phyloP scores from a whole-genome alignment of 2,888 invertebrate genomes.

The Patella pellucida region DNA sequence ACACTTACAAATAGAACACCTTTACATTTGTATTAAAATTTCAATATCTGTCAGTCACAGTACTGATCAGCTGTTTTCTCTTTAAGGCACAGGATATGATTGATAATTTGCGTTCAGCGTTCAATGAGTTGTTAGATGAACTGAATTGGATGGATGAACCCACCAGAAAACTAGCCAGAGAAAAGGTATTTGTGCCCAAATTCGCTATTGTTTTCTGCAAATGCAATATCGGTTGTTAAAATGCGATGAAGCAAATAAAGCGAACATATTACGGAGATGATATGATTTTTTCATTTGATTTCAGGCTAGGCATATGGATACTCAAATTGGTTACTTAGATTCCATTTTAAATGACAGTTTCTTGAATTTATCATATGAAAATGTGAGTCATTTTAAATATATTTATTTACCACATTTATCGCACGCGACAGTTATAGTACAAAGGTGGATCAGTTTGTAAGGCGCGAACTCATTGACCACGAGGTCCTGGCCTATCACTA shows the following conservation, averaged over 20 bases:
- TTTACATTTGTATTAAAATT: too few species aligned
- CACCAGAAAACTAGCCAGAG: slow-evolving; percentile 48
- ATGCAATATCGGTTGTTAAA: too few species aligned
- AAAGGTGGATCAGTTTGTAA: too few species aligned
- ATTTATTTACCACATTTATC: too few species aligned
- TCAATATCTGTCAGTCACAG: slow-evolving; percentile 20
- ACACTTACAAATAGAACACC: too few species aligned
- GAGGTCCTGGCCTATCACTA: too few species aligned
- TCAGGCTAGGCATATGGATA: not conserved
- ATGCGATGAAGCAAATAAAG: too few species aligned
- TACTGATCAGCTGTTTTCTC: slow-evolving; percentile 13
- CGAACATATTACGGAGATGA: too few species aligned
- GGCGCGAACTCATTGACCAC: too few species aligned
- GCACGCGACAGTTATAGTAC: too few species aligned
- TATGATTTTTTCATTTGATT: not conserved
- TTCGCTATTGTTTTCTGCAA: too few species aligned
- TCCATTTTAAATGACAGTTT: not conserved
- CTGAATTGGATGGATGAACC: slow-evolving; percentile 58
- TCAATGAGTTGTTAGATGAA: slow-evolving; percentile 49
- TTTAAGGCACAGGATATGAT: slow-evolving; percentile 51
- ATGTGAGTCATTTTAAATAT: slow-evolving; percentile 20
- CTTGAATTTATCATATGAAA: not conserved
- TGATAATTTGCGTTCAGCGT: slow-evolving; percentile 44
- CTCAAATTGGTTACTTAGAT: not conserved
- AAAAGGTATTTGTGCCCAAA: slow-evolving; percentile 43